A percentile compares a stretch with the other conserved stretches of the same genome.
These are phyloP conservation scores for Dromococcyx pavoninus DNA, from an alignment of 2,797 vertebrate species.

Conservation along the genomic window DNA sequence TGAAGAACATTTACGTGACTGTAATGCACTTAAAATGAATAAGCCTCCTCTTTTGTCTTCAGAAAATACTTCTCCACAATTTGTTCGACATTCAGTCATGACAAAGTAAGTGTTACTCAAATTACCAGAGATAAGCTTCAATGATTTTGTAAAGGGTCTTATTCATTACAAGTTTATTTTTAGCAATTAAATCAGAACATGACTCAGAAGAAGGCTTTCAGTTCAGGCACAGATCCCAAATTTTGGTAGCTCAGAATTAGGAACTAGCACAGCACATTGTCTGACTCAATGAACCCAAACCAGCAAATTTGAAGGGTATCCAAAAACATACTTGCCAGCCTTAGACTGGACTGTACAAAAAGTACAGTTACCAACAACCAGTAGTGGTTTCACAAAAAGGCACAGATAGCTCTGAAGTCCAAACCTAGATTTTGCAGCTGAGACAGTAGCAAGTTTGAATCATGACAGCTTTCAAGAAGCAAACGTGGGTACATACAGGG, in stretches of 20 bases:
- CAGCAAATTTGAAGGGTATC: constrained; percentile 38
- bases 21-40: not conserved
- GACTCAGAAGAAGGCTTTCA: constrained; percentile 40
- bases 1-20: not conserved
- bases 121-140: constrained; percentile 39
- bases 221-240: constrained; percentile 8
- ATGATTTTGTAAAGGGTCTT: constrained; percentile 8
- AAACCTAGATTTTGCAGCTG: not conserved
- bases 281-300: constrained; percentile 32
- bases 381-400: not conserved
- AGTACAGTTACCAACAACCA: constrained; percentile 8
- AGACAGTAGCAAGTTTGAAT: not conserved
- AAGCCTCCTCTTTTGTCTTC: not conserved
- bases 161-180: constrained; percentile 41
- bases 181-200: constrained; percentile 40
- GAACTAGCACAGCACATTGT: constrained; percentile 16
- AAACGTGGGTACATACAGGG: not conserved
- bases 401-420: not conserved
- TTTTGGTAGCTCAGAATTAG: constrained; percentile 8
- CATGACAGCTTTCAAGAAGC: not conserved
- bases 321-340: constrained; percentile 25
- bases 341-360: constrained; percentile 16
- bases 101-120: not conserved
- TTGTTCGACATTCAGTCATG: not conserved
- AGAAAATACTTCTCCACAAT: not conserved